Evolutionary conservation across 1,140 invertebrate species (phyloP).

Genomic region (Hyles euphorbiae): DNA sequence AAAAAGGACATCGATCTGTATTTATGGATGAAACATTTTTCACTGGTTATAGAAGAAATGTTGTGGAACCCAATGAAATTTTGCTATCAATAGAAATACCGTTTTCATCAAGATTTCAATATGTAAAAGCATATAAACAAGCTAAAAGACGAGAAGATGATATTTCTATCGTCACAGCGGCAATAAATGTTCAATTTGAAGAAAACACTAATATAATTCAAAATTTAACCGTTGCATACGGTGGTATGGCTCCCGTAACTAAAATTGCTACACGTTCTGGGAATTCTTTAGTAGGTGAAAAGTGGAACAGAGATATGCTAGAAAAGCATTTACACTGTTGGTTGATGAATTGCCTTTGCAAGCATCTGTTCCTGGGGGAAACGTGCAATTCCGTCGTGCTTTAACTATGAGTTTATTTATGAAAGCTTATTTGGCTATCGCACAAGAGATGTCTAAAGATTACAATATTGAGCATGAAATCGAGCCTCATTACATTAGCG

Average conservation of each 20-base stretch:
- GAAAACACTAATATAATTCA: constrained; percentile 77
- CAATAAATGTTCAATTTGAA: constrained; percentile 83
- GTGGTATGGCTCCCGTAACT: constrained; percentile 95
- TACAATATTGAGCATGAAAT: constrained; percentile 66
- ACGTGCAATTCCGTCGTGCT: constrained; percentile 88
- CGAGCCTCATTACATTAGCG: constrained; percentile 74
- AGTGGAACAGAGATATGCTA: constrained; percentile 86
- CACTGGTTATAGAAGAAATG: constrained; percentile 90
- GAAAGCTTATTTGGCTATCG: constrained; percentile 89
- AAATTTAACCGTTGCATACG: constrained; percentile 84
- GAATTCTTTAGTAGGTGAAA: constrained; percentile 78
- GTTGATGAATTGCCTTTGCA: constrained; percentile 86
- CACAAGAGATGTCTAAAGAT: constrained; percentile 73
- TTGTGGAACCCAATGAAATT: constrained; percentile 87
- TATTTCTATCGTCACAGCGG: constrained; percentile 96
- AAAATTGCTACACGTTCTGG: constrained; percentile 85
- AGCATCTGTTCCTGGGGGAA: constrained; percentile 92
- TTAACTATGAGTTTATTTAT: constrained; percentile 93
- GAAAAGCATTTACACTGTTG: constrained; percentile 80
- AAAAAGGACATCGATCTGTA: constrained; percentile 78
- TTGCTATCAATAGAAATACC: constrained; percentile 84
- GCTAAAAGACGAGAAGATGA: constrained; percentile 95
- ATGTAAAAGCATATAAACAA: constrained; percentile 94
- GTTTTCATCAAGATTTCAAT: constrained; percentile 82
- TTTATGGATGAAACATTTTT: constrained; percentile 93